phyloP scores from a whole-genome alignment of 2,797 vertebrate species.

The Enteromius thamalakanensis region DNA sequence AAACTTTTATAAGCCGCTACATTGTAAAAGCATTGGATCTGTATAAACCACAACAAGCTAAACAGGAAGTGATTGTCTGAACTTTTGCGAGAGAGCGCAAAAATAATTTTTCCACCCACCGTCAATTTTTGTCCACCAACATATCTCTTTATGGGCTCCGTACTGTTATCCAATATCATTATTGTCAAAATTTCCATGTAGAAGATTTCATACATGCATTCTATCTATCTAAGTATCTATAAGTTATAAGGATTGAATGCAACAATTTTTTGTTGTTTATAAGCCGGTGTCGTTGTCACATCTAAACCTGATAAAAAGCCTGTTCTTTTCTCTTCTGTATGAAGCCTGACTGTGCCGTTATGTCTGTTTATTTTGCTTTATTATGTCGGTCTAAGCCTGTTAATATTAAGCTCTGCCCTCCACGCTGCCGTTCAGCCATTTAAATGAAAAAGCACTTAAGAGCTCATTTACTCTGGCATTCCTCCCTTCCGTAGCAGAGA shows the following conservation, averaged over 20 bases:
- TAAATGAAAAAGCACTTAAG: conserved; percentile 69
- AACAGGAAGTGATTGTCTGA: neutral
- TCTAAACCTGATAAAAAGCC: conserved; percentile 25
- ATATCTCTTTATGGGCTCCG: neutral
- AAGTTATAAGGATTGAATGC: neutral
- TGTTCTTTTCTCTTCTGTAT: conserved; percentile 10
- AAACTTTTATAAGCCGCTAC: neutral
- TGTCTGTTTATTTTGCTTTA: conserved; percentile 49
- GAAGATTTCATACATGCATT: no score
- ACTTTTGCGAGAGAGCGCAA: neutral
- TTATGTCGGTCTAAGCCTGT: conserved; percentile 44
- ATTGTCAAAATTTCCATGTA: no score
- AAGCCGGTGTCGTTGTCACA: conserved; percentile 8
- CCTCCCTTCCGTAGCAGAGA: conserved; percentile 46
- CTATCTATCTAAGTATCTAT: no score
- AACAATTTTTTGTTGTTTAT: conserved; percentile 4
- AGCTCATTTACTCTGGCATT: conserved; percentile 59
- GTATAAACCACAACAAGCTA: neutral
- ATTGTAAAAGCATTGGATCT: neutral
- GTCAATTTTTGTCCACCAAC: neutral
- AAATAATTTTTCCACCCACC: no score
- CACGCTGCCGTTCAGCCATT: conserved; percentile 42
- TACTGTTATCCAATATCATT: no score
- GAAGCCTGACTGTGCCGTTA: conserved; percentile 16
- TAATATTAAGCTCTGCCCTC: conserved; percentile 47